Evolutionary conservation across 2,888 invertebrate genomes (phyloP).

Genomic region (Perizoma affinitatum): DNA sequence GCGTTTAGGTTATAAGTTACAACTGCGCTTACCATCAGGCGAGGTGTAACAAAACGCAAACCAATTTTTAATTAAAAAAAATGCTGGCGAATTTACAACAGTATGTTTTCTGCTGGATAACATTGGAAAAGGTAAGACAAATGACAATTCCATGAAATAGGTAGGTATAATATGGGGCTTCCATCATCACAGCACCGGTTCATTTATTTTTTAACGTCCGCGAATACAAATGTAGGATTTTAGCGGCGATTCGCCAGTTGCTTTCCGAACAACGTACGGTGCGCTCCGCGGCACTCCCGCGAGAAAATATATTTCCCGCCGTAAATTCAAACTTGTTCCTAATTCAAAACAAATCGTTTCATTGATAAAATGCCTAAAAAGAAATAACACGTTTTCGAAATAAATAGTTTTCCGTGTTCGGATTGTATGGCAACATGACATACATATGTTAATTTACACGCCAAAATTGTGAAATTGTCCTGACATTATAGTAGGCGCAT

Average conservation of each 20-base stretch:
- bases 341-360: constrained; percentile 47
- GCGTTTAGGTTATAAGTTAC: no score
- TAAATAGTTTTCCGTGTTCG: constrained; percentile 32
- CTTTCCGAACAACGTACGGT: constrained; percentile 69
- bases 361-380: constrained; percentile 75
- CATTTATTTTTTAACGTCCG: constrained; percentile 76
- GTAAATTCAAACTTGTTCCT: constrained; percentile 63
- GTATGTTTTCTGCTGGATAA: neutral
- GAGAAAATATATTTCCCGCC: constrained; percentile 62
- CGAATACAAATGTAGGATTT: constrained; percentile 72
- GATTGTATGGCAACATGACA: constrained; percentile 44
- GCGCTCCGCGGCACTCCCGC: constrained; percentile 57
- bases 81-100: neutral
- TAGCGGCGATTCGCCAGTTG: constrained; percentile 73
- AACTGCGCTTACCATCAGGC: no score
- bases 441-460: constrained; percentile 53
- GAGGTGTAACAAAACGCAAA: no score
- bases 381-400: constrained; percentile 57
- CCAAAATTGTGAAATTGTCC: constrained; percentile 57
- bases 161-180: constrained; percentile 52
- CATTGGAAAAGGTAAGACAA: constrained; percentile 50
- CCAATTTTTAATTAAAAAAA: no score
- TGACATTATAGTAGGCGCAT: constrained; percentile 57
- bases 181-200: constrained; percentile 66
- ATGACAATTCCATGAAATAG: constrained; percentile 65